Evolutionary conservation across 2,113 vertebrate genomes (phyloP).

Genomic region (Bos javanicus): DNA sequence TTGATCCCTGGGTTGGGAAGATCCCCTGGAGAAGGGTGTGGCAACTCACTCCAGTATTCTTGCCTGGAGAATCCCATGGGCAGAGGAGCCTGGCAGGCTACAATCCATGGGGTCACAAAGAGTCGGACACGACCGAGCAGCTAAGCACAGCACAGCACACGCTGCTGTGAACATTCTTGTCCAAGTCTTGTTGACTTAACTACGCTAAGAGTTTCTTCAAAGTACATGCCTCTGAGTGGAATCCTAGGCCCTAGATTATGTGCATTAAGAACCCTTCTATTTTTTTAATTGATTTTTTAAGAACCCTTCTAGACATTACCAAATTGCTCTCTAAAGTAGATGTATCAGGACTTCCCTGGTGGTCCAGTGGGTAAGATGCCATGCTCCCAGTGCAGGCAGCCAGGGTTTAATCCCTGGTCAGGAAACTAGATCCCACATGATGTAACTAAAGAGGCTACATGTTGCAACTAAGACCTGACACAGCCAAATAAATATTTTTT

Average conservation of each 20-base stretch:
- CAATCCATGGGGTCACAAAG: fast-evolving
- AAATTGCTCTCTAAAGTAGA: not conserved
- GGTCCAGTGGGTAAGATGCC: not conserved
- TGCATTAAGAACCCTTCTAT: not conserved
- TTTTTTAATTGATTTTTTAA: not conserved
- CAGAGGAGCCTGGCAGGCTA: not conserved
- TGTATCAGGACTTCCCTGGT: not conserved
- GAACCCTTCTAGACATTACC: not conserved
- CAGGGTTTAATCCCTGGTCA: not conserved
- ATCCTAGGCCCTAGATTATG: not conserved
- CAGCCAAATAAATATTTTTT: not conserved
- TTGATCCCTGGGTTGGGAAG: not conserved
- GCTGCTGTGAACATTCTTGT: not conserved
- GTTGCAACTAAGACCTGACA: not conserved
- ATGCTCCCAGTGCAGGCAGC: not conserved
- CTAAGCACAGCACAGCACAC: not conserved
- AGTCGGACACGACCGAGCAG: fast-evolving
- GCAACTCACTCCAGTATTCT: not conserved
- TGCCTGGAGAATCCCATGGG: not conserved
- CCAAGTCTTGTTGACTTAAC: not conserved
- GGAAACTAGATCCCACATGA: not conserved
- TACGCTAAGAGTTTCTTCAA: not conserved
- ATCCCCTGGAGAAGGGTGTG: not conserved
- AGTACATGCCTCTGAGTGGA: not conserved
- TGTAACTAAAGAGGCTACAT: not conserved